phyloP scores from a whole-genome alignment of 2,888 invertebrate genomes.

The Tridacna crocea region DNA sequence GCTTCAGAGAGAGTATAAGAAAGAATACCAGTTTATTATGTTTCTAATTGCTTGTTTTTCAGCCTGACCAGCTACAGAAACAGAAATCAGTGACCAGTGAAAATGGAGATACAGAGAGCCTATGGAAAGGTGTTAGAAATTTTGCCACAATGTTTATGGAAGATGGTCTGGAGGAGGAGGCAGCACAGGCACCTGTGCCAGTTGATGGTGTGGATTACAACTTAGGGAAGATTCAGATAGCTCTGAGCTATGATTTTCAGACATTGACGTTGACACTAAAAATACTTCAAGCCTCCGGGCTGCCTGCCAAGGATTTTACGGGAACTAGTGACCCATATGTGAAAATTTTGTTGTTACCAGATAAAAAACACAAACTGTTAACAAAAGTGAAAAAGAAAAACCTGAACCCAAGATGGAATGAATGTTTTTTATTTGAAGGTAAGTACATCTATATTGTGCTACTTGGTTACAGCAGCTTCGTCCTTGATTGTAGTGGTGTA shows the following conservation, averaged over 20 bases:
- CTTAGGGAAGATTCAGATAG: constrained; percentile 81
- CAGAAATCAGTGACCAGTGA: constrained; percentile 35
- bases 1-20: background rate
- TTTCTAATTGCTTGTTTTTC: background rate
- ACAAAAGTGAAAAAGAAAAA: constrained; percentile 84
- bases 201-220: constrained; percentile 78
- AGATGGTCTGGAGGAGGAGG: constrained; percentile 66
- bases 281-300: constrained; percentile 79
- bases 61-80: constrained; percentile 16
- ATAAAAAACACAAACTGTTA: constrained; percentile 82
- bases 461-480: too few species aligned
- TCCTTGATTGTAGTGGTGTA: too few species aligned
- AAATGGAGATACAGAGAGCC: constrained; percentile 65
- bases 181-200: constrained; percentile 53
- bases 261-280: constrained; percentile 80
- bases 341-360: constrained; percentile 82
- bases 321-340: constrained; percentile 84
- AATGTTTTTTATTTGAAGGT: constrained; percentile 86
- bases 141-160: constrained; percentile 80
- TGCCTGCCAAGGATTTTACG: constrained; percentile 83
- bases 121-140: constrained; percentile 77
- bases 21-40: too few species aligned
- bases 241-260: constrained; percentile 81
- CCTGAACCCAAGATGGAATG: constrained; percentile 84
- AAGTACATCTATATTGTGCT: constrained; percentile 76